A percentile compares a stretch with the other conserved stretches of the same genome.
These are phyloP conservation scores for Anoplius nigerrimus DNA, from an alignment of 2,888 invertebrate species.

Conservation along the genomic window DNA sequence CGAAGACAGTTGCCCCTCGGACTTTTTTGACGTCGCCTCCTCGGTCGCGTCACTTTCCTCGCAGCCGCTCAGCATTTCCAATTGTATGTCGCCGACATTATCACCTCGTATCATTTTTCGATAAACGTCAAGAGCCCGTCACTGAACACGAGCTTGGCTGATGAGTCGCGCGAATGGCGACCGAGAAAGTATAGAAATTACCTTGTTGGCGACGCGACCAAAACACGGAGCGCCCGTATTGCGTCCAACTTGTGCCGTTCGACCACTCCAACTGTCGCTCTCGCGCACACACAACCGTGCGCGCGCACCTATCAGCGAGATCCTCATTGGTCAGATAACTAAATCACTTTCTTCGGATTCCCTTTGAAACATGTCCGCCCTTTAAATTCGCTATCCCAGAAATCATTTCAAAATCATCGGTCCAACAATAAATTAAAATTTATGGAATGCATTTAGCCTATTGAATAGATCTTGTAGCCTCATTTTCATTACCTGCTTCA, in stretches of 20 bases:
- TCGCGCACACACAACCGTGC: conserved; percentile 32
- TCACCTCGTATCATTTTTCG: conserved; percentile 53
- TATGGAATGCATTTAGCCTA: too few relatives aligned
- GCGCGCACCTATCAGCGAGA: conserved; percentile 37
- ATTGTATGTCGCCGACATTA: conserved; percentile 39
- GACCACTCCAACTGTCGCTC: conserved; percentile 23
- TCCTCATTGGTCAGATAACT: conserved; percentile 30
- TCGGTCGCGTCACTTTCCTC: conserved; percentile 35
- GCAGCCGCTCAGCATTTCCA: conserved; percentile 30
- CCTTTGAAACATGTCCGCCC: too few relatives aligned
- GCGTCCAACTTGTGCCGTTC: conserved; percentile 45
- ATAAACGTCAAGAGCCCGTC: conserved; percentile 9
- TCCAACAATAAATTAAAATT: too few relatives aligned
- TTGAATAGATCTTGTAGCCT: too few relatives aligned
- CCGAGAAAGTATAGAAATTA: too few relatives aligned
- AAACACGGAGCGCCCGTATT: conserved; percentile 45
- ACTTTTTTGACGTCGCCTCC: conserved; percentile 52
- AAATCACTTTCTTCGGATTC: conserved; percentile 17
- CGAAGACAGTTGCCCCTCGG: conserved; percentile 60
- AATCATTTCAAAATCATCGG: too few relatives aligned
- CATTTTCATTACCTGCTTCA: too few relatives aligned
- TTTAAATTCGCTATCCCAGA: conserved; percentile 3
- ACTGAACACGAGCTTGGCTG: conserved; percentile 10
- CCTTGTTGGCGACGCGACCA: conserved; percentile 12
- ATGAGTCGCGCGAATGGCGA: too few relatives aligned